Conservation (phyloP, 1,140 invertebrate species). For the Drosophila eugracilis region DNA sequence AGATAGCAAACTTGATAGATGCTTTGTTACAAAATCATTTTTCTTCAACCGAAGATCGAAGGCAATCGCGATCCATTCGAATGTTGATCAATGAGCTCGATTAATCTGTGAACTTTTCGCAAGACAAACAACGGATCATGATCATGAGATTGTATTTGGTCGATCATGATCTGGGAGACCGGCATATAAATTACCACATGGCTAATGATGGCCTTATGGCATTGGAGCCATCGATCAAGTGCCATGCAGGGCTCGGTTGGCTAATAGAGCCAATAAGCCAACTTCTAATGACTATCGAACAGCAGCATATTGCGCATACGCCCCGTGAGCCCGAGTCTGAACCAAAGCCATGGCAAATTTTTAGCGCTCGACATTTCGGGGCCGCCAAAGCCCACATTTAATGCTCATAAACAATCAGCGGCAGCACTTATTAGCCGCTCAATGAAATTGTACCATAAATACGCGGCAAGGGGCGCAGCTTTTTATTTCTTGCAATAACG, state of each 20-base stretch:
- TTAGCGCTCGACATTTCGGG: slow-evolving; percentile 19
- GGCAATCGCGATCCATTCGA: slow-evolving; percentile 2
- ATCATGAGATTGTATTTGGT: slow-evolving; percentile 3
- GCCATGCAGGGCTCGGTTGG: slow-evolving; percentile 13
- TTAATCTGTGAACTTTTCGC: slow-evolving; percentile 36
- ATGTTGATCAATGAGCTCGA: slow-evolving; percentile 30
- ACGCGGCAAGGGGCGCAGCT: slow-evolving; percentile 40
- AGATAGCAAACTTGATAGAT: slow-evolving; percentile 34
- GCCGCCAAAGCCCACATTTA: slow-evolving; percentile 58
- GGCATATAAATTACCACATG: slow-evolving; percentile 37
- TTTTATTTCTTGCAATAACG: slow-evolving; percentile 77
- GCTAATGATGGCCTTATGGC: slow-evolving; percentile 45
- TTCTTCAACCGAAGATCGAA: neutral
- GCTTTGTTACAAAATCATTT: slow-evolving; percentile 26
- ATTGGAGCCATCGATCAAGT: slow-evolving; percentile 34
- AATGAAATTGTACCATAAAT: slow-evolving; percentile 72
- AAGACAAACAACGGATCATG: slow-evolving; percentile 23
- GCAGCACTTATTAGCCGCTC: slow-evolving; percentile 73
- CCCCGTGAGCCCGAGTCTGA: slow-evolving; percentile 20
- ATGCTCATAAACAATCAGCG: slow-evolving; percentile 69
- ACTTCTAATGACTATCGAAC: slow-evolving; percentile 28
- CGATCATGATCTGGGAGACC: too few species aligned
- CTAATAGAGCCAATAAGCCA: slow-evolving; percentile 27
- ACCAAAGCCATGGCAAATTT: slow-evolving; percentile 23
- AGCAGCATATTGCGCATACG: slow-evolving; percentile 39